Evolutionary conservation across 1,140 invertebrate species (phyloP).

Genomic region (Arctopsyche grandis): DNA sequence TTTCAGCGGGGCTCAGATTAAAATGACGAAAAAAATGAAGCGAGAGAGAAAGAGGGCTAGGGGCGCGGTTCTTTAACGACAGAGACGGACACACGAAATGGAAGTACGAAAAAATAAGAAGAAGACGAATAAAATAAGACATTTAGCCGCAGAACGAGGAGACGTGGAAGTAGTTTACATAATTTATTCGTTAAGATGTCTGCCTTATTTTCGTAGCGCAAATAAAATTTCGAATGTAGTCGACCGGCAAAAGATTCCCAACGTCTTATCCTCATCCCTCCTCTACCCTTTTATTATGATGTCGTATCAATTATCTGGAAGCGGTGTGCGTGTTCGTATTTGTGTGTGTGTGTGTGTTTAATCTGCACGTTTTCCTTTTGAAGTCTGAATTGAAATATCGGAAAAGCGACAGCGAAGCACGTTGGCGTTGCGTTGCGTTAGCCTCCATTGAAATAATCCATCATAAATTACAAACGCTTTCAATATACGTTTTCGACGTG

Average conservation of each 20-base stretch:
- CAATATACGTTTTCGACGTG: too few species aligned
- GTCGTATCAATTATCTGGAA: not conserved
- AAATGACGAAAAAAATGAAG: not conserved
- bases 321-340: not conserved
- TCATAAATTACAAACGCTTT: too few species aligned
- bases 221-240: conserved; percentile 12
- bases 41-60: not conserved
- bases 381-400: not conserved
- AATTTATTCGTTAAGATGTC: conserved; percentile 13
- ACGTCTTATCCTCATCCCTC: not conserved
- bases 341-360: not conserved
- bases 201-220: conserved; percentile 23
- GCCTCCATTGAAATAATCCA: too few species aligned
- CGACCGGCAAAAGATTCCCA: not conserved
- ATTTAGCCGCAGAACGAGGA: not conserved
- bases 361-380: not conserved
- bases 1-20: not conserved
- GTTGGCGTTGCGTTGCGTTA: too few species aligned
- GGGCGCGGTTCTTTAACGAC: not conserved
- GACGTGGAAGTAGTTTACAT: conserved; percentile 27
- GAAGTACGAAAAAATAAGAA: not conserved
- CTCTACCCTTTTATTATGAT: not conserved
- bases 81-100: not conserved
- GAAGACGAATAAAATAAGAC: conserved; percentile 6
- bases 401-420: too few species aligned